phyloP scores from a whole-genome alignment of 2,113 vertebrate species.

The Oncorhynchus nerka region DNA sequence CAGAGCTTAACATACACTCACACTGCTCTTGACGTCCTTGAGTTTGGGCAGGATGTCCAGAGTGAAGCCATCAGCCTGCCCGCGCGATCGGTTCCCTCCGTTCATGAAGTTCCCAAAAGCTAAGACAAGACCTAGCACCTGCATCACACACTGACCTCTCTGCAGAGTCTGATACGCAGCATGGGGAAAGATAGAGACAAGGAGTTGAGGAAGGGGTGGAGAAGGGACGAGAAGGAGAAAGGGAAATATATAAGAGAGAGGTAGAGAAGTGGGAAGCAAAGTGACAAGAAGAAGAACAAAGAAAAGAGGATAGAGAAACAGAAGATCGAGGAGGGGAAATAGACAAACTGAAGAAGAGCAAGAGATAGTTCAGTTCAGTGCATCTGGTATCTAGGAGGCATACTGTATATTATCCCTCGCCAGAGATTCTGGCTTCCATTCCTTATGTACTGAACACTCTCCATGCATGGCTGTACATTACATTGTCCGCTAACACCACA shows the following conservation, averaged over 20 bases:
- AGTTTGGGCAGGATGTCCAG: constrained; percentile 94
- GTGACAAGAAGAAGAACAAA: constrained; percentile 10
- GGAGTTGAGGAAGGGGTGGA: constrained; percentile 33
- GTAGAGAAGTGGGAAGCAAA: no score
- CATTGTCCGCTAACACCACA: background rate
- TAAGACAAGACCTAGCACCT: constrained; percentile 87
- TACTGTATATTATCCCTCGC: background rate
- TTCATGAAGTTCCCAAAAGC: constrained; percentile 98
- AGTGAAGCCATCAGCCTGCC: constrained; percentile 93
- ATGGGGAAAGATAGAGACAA: constrained; percentile 17
- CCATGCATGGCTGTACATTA: background rate
- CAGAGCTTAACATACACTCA: constrained; percentile 71
- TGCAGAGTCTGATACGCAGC: constrained; percentile 74
- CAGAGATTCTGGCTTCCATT: no score
- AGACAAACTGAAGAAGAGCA: background rate
- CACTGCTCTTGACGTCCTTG: constrained; percentile 97
- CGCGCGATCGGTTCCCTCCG: constrained; percentile 91
- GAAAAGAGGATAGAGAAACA: constrained; percentile 23
- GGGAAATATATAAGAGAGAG: no score
- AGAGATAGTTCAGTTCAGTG: background rate
- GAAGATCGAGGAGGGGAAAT: background rate
- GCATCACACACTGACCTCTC: constrained; percentile 79
- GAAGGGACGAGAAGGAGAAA: no score
- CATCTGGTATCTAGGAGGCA: background rate
- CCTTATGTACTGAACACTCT: no score